Base-by-base conservation (phyloP, 1,140 invertebrate genomes). In the Bombus superbus region DNA sequence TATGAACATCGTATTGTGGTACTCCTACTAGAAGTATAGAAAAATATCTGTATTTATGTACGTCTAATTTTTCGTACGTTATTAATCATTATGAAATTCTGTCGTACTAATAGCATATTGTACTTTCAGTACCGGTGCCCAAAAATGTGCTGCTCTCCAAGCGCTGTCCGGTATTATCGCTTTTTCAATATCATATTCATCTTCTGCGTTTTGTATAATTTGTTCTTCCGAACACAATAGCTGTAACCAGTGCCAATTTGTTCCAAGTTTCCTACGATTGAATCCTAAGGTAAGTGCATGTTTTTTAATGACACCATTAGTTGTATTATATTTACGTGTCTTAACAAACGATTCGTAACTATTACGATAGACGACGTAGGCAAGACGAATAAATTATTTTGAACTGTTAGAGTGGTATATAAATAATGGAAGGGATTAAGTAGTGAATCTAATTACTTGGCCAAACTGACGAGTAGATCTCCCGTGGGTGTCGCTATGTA, bases 401-500 rank as follows among this genome's bases (percentile, higher is more conserved):
- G 15, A 44, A 44, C 15, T 22, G 18, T 78, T 78, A 25, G 8
- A 78, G 1, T 64, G 8, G 3, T 78, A 42, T n/a, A 32, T 32
- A 32, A 68, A 40, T 22, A 42, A 18, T 5, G 44, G 38, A 38
- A 59, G 2, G 57, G 47, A 71, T 84, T 59, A 57, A 69, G 42
- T 40, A 53, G 28, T 38, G 5, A 64, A 81, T 74, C 15, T 83
- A 53, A 22, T 53, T 53, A 91, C 90, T 87, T 90, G 44, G 90
- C 76, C 38, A 91, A 80, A 82, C 38, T 64, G 75, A 90, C 59
- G 42, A 91, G 89, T 11, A 91, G 74, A 81, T 91, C 89, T 44
- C 87, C 90, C 11, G 75, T 86, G 28, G 90, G 87, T 76, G 87
- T 91, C 5, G 90, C 90, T 80, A 91, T 88, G 38, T 91, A 90